Conservation (phyloP, 2,888 invertebrate genomes). For the Ophraella communa region DNA sequence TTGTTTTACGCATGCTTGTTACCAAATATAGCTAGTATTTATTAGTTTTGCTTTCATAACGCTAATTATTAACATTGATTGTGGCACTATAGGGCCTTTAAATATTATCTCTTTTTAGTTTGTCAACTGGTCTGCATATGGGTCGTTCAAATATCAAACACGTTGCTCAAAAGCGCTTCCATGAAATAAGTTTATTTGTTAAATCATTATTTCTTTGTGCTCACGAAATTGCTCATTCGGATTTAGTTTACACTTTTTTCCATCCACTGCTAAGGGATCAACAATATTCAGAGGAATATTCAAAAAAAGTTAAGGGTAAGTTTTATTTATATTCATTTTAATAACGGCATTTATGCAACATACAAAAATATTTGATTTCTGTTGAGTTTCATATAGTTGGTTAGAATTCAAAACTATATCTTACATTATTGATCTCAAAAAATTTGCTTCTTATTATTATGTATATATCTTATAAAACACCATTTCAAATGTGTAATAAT, state of each 20-base stretch:
- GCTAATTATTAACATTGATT: not conserved
- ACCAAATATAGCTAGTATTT: too few species aligned
- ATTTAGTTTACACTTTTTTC: constrained; percentile 98
- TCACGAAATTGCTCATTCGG: constrained; percentile 93
- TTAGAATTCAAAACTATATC: too few species aligned
- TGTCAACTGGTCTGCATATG: constrained; percentile 78
- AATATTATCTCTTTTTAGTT: constrained; percentile 59
- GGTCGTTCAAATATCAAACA: constrained; percentile 94
- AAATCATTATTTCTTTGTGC: constrained; percentile 84
- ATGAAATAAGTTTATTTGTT: constrained; percentile 88
- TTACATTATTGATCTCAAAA: too few species aligned
- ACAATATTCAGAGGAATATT: constrained; percentile 83
- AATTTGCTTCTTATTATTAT: too few species aligned
- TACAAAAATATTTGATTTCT: too few species aligned
- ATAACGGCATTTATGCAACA: too few species aligned
- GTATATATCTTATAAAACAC: too few species aligned
- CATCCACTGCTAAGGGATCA: constrained; percentile 95
- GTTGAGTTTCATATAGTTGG: too few species aligned
- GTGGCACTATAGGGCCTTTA: too few species aligned
- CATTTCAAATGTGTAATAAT: too few species aligned
- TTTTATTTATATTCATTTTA: constrained; percentile 42
- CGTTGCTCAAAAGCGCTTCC: constrained; percentile 91
- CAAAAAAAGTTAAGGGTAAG: constrained; percentile 78
- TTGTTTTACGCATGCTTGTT: too few species aligned
- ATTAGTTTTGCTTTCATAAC: too few species aligned